These are phyloP conservation scores for Dromaius novaehollandiae DNA, from an alignment of 2,113 vertebrate genomes.

Conservation along the genomic window DNA sequence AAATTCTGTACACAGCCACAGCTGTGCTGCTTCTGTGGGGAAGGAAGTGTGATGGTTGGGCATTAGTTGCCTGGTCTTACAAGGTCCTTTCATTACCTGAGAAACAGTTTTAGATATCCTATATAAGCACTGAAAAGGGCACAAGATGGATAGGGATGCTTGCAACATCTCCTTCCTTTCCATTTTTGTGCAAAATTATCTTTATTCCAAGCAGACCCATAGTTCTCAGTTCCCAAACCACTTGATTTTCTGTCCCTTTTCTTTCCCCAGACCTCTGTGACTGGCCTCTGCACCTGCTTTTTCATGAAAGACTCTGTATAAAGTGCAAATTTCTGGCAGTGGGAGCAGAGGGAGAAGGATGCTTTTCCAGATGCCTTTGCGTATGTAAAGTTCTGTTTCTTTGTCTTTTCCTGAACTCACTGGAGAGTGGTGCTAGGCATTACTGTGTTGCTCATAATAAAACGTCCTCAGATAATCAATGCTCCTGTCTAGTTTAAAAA, in stretches of 20 bases:
- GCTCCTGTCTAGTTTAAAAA: background rate
- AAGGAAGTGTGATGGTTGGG: background rate
- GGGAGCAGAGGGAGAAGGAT: background rate
- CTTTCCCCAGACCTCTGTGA: background rate
- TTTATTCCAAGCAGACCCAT: background rate
- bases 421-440: background rate
- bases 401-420: background rate
- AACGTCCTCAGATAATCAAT: background rate
- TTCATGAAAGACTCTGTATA: background rate
- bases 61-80: background rate
- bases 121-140: background rate
- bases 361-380: background rate
- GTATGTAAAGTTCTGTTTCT: background rate
- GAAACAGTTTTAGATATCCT: background rate
- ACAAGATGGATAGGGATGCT: background rate
- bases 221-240: no score
- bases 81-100: background rate
- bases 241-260: background rate
- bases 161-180: background rate
- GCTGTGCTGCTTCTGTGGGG: background rate
- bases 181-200: background rate
- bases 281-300: background rate
- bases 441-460: background rate
- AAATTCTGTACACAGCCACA: background rate
- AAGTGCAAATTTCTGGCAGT: accelerated